A percentile compares a stretch with the other conserved stretches of the same genome.
Evolutionary conservation across 2,797 vertebrate species (phyloP).

Genomic region (Pipistrellus pygmaeus): DNA sequence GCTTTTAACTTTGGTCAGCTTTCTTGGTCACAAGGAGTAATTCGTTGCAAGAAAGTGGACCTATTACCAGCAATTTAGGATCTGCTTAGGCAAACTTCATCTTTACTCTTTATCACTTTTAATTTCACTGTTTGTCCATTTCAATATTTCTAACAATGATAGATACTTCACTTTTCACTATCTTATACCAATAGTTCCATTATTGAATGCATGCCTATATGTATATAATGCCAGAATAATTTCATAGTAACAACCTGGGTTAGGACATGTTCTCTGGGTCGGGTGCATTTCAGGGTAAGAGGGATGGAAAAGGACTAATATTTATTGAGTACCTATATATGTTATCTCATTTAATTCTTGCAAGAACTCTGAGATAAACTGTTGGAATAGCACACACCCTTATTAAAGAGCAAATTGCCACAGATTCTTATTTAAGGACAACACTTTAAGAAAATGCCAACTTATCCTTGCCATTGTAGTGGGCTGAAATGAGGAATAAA

Average conservation of each 20-base stretch:
- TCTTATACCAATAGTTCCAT: constrained; percentile 39
- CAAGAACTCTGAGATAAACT: not conserved
- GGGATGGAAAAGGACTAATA: not conserved
- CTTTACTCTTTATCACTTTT: constrained; percentile 11
- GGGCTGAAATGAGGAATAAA: constrained; percentile 38
- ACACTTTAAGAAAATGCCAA: not conserved
- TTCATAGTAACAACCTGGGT: not conserved
- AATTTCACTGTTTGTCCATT: constrained; percentile 29
- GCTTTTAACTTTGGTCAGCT: not conserved
- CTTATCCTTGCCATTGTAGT: not conserved
- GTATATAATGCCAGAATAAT: not conserved
- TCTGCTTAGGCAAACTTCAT: not conserved
- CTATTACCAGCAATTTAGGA: not conserved
- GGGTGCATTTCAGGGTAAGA: not conserved
- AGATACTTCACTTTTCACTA: not conserved
- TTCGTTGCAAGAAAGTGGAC: constrained; percentile 27
- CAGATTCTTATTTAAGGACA: constrained; percentile 7
- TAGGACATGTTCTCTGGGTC: not conserved
- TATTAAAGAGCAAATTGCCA: constrained; percentile 23
- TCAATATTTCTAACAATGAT: constrained; percentile 26
- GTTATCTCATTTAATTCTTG: constrained; percentile 53
- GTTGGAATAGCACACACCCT: not conserved
- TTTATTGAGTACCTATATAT: not conserved
- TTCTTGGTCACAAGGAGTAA: constrained; percentile 47
- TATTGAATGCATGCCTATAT: constrained; percentile 9